Percentiles rank a stretch among this genome's conserved stretches.
phyloP scores from a whole-genome alignment of 2,797 vertebrate genomes.

The Neosalanx taihuensis region DNA sequence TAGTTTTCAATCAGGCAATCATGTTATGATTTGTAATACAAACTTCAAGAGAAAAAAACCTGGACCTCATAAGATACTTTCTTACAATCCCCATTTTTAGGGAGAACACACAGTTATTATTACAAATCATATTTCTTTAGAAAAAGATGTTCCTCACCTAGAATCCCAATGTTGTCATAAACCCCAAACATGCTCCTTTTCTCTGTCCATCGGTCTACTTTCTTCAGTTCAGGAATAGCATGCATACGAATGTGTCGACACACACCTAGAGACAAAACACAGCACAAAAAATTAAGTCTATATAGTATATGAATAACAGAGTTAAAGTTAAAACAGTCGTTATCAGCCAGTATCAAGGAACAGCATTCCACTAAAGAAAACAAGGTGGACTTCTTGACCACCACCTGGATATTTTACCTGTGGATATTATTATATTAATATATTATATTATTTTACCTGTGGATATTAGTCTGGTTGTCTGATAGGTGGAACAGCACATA shows the following conservation, averaged over 20 bases:
- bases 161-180: conserved; percentile 92
- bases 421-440: too few species aligned
- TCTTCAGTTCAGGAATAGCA: conserved; percentile 72
- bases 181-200: conserved; percentile 88
- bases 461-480: conserved; percentile 51
- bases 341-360: background rate
- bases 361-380: background rate
- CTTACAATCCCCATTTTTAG: too few species aligned
- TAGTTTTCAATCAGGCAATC: too few species aligned
- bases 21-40: too few species aligned
- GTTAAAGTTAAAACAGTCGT: background rate
- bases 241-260: conserved; percentile 66
- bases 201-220: conserved; percentile 88
- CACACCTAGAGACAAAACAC: conserved; percentile 49
- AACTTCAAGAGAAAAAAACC: too few species aligned
- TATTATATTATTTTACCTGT: conserved; percentile 55
- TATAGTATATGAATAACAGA: background rate
- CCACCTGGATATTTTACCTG: background rate
- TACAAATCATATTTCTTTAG: background rate
- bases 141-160: conserved; percentile 71
- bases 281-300: background rate
- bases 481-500: conserved; percentile 54
- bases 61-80: too few species aligned
- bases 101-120: too few species aligned
- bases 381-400: background rate